Conservation (phyloP, 2,113 vertebrate genomes). For the Podarcis cretensis region DNA sequence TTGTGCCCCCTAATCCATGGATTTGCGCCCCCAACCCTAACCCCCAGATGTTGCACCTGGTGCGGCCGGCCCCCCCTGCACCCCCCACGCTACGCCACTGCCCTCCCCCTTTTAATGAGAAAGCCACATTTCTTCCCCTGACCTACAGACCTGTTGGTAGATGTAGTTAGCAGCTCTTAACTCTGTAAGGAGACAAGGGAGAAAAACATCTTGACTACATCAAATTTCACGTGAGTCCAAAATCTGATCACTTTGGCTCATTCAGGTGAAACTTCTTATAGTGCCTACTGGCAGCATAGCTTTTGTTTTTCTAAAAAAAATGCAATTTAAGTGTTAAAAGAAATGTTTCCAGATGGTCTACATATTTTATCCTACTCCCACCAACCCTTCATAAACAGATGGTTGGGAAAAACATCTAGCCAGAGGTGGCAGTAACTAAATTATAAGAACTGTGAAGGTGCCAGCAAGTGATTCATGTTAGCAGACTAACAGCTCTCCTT, state of each 20-base stretch:
- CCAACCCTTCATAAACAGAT: conserved; percentile 38
- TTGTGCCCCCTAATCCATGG: no score
- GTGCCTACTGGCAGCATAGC: neutral
- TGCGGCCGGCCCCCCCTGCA: no score
- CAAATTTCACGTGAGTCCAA: neutral
- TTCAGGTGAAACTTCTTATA: neutral
- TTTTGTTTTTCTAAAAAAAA: neutral
- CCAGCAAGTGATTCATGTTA: conserved; percentile 17
- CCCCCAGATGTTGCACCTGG: no score
- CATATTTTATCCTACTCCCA: conserved; percentile 18
- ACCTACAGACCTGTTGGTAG: neutral
- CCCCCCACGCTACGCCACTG: no score
- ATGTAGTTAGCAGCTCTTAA: neutral
- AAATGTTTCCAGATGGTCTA: conserved; percentile 39
- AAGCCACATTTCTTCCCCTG: neutral
- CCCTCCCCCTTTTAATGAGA: neutral
- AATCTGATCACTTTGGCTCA: conserved; percentile 1
- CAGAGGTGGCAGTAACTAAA: conserved; percentile 29
- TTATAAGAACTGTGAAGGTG: conserved; percentile 23
- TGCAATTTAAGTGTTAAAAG: conserved; percentile 19
- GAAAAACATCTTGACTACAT: neutral
- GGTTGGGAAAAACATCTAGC: conserved; percentile 16
- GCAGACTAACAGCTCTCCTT: conserved; percentile 11
- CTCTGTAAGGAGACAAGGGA: neutral
- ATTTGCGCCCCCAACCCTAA: no score